Evolutionary conservation across 2,113 vertebrate species (phyloP).

Genomic region (Psilopogon haemacephalus): DNA sequence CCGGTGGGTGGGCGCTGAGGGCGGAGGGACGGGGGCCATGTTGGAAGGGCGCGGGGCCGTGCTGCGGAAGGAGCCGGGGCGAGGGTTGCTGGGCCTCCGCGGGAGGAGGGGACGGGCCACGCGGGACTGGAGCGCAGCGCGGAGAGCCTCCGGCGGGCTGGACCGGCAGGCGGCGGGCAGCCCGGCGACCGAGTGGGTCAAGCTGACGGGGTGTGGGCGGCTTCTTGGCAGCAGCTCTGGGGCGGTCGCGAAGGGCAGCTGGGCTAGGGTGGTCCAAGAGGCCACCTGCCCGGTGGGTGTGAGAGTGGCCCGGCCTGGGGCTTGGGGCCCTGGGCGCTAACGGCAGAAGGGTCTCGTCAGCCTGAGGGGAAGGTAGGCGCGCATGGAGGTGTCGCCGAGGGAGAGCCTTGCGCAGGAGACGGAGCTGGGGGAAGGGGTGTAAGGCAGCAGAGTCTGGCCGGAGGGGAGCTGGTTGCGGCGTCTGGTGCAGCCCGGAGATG

Average conservation of each 20-base stretch:
- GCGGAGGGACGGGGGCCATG: conserved; percentile 24
- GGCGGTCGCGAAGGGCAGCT: no score
- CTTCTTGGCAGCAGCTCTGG: neutral
- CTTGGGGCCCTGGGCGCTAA: no score
- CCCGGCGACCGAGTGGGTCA: neutral
- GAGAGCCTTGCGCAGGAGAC: neutral
- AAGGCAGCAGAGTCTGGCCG: no score
- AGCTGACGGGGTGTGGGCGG: neutral
- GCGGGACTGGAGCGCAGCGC: neutral
- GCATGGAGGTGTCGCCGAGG: no score
- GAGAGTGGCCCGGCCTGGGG: neutral
- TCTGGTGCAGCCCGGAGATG: neutral
- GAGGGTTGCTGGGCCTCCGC: neutral
- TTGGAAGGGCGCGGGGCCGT: neutral
- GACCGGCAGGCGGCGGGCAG: neutral
- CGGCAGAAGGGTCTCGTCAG: neutral
- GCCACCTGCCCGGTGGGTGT: neutral
- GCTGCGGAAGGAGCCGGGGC: neutral
- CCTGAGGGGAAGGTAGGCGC: neutral
- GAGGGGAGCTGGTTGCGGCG: neutral
- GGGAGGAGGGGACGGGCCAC: neutral
- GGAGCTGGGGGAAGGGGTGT: neutral
- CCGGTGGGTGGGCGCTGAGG: neutral
- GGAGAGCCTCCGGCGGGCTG: neutral
- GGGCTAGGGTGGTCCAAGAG: neutral